Evolutionary conservation across 1,140 invertebrate genomes (phyloP), one percentile per base, ranked within the genome.

Genomic region (Teleogryllus occipitalis): DNA sequence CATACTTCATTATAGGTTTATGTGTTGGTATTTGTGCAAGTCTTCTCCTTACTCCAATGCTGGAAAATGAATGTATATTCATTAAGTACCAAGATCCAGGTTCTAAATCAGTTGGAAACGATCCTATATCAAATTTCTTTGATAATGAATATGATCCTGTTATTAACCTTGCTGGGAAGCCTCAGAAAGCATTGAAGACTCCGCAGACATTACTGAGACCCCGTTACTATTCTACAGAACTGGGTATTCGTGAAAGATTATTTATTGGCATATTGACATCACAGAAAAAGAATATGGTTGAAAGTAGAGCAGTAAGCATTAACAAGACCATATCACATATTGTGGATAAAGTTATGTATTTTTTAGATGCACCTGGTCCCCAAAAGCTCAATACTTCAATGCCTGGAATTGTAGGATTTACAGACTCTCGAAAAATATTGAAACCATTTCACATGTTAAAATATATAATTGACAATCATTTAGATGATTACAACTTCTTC

Each of bases 401-500:
- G n/a, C 90, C 92, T 74, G 93, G 93, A 81, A 92, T 95, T 78
- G 92, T 95, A 6, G 93, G 92, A 0, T 95, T 96, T 83, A 94
- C 93, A 0, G 94, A 95, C 82, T 92, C 92, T 0, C 88, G 92
- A 78, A 89, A 90, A 81, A 91, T 92, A 82, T 86, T 94, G 7
- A 91, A 93, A 82, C 92, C 94, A 5, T 95, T 95, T 85, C 93
- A 97, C 83, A 90, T 94, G 7, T 87, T 98, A 46, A 96, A 97
- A 84, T 97, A 98, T 83, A 91, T 98, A 8, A 91, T 91, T 21
- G 95, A 97, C 81, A 95, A 96, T 84, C 97, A 94, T 86, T 85
- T 94, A 12, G 92, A 96, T 78, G 93, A 94, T 81, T 98, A 93
- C 87, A 95, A 98, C 86, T 98, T 94, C 85, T 97, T 96, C 86